A percentile compares a stretch with the other conserved stretches of the same genome.
phyloP scores from a whole-genome alignment of 1,140 invertebrate species.

The Lethocerus indicus region DNA sequence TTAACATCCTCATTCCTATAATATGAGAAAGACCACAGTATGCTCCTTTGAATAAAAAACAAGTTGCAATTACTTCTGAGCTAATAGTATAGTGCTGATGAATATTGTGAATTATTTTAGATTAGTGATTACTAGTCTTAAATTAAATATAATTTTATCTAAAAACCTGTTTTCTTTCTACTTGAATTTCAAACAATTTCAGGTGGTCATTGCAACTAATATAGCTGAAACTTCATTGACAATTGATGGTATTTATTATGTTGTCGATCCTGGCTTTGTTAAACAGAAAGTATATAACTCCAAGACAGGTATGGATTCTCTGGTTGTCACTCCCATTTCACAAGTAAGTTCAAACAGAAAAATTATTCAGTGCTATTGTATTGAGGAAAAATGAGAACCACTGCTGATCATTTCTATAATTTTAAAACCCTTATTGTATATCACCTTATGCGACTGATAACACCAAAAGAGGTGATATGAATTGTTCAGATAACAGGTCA shows the following conservation, averaged over 20 bases:
- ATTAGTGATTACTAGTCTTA: neutral
- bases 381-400: no score
- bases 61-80: no score
- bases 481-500: no score
- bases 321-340: constrained; percentile 97
- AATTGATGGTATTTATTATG: constrained; percentile 98
- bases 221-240: constrained; percentile 98
- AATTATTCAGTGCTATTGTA: no score
- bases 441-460: no score
- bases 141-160: neutral
- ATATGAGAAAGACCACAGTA: neutral
- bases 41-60: no score
- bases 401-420: no score
- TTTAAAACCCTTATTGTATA: no score
- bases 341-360: no score
- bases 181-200: constrained; percentile 15
- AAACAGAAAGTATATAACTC: constrained; percentile 99
- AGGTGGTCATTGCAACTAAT: constrained; percentile 96
- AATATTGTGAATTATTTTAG: neutral
- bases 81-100: no score
- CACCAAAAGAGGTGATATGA: no score
- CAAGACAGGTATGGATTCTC: constrained; percentile 98
- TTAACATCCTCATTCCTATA: neutral
- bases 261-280: constrained; percentile 98
- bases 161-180: neutral